Base-by-base conservation (phyloP, 2,888 invertebrate genomes). In the Choreutis nemorana region DNA sequence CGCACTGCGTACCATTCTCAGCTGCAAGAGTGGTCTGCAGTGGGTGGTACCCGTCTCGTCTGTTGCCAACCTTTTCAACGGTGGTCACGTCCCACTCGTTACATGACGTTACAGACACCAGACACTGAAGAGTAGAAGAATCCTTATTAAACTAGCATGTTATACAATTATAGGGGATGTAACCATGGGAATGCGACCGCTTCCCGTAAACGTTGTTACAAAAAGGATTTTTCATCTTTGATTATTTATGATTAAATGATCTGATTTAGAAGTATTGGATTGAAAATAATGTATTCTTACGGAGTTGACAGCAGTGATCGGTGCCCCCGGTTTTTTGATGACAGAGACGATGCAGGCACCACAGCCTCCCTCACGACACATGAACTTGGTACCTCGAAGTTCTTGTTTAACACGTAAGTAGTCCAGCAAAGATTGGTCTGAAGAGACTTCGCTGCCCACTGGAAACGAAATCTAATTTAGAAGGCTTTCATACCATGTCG, bases 301-400 rank as follows among this genome's bases (percentile, higher is more conserved):
- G n/a, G 22, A 21, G 14, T 28, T 22, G 14, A 20, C 28, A 21
- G 22, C 14, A 9, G 14, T 15, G 53, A 70, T 31, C 39, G 53
- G 23, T 42, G 50, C 34, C 32, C 50, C 40, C 41, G 53, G 30
- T 48, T 53, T 23, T 37, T 49, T 30, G 59, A 56, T 41, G 48
- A 58, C 79, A 5, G 64, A 51, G 12, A 83, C 83, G 13, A 81
- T 59, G 45, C 87, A 87, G 3, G 80, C 80, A 0, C 88, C 88
- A 44, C 87, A 88, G 9, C 87, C 87, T 1, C 85, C 87, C 50
- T 87, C 86, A 8, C 72, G 66, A 37, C 87, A 87, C 84, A 86
- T 86, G 33, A 67, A 73, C 57, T 87, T 87, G 3, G 87, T 87
- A 3, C 87, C 87, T 5, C 77, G 82, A 1, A 86, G 54, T 30